These are phyloP conservation scores for Laterallus jamaicensis DNA, from an alignment of 2,113 vertebrate genomes.

Conservation along the genomic window DNA sequence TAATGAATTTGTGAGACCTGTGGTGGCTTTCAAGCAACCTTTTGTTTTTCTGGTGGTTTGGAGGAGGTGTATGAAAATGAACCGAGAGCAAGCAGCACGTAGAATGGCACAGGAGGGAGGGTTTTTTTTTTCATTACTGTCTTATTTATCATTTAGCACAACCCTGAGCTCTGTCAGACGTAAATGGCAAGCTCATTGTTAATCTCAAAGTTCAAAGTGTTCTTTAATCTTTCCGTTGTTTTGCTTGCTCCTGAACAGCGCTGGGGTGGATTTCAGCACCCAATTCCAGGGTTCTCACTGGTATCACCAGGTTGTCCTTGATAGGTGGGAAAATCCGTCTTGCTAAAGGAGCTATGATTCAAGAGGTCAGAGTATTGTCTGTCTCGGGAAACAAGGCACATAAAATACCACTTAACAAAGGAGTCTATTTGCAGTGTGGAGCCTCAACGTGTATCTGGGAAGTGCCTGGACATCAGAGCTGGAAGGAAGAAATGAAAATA, in stretches of 20 bases:
- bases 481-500: conserved; percentile 26
- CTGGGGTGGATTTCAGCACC: not conserved
- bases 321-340: conserved; percentile 1
- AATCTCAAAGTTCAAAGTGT: conserved; percentile 49
- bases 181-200: conserved; percentile 48
- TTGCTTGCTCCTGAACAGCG: not conserved
- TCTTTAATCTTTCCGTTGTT: conserved; percentile 24
- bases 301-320: conserved; percentile 14
- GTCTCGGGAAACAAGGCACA: not conserved
- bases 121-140: not conserved
- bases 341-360: not conserved
- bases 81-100: not conserved
- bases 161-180: not conserved
- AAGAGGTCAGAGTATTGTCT: conserved; percentile 28
- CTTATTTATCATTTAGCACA: conserved; percentile 8
- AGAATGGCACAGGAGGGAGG: conserved; percentile 19
- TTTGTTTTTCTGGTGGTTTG: not conserved
- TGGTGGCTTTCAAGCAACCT: conserved; percentile 21
- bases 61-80: not conserved
- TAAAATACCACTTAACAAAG: not conserved
- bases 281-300: not conserved
- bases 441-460: not conserved
- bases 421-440: not conserved
- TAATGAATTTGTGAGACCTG: conserved; percentile 13
- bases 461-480: not conserved